A percentile compares a stretch with the other conserved stretches of the same genome.
Evolutionary conservation across 2,888 invertebrate genomes (phyloP).

Genomic region (Zonitis immaculata): DNA sequence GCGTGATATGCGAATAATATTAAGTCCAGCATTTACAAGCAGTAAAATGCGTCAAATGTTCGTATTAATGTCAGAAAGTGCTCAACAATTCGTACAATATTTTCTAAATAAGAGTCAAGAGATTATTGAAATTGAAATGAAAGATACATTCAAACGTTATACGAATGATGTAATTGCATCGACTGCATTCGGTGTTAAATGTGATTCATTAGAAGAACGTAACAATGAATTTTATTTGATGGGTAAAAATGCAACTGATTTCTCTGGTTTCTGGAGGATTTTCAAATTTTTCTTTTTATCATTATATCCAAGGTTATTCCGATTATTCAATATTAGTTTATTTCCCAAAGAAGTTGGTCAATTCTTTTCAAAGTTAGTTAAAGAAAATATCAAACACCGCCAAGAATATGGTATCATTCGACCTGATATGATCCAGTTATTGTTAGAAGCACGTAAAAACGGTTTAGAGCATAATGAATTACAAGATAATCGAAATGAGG

Average conservation of each 20-base stretch:
- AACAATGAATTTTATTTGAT: slow-evolving; percentile 54
- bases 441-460: not conserved
- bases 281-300: slow-evolving; percentile 20
- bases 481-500: slow-evolving; percentile 1
- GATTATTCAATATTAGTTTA: slow-evolving; percentile 17
- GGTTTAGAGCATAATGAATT: not conserved
- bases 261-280: slow-evolving; percentile 16
- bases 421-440: not conserved
- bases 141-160: slow-evolving; percentile 49
- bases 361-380: slow-evolving; percentile 31
- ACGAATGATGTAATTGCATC: no score
- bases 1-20: slow-evolving; percentile 38
- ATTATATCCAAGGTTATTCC: slow-evolving; percentile 15
- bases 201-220: slow-evolving; percentile 53
- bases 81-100: slow-evolving; percentile 22
- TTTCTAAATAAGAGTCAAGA: slow-evolving; percentile 24
- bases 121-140: slow-evolving; percentile 44
- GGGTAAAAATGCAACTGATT: slow-evolving; percentile 50
- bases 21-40: slow-evolving; percentile 41
- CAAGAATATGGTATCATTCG: slow-evolving; percentile 30
- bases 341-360: slow-evolving; percentile 16
- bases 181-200: no score
- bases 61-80: slow-evolving; percentile 31
- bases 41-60: slow-evolving; percentile 44
- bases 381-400: slow-evolving; percentile 23